Percentiles rank a stretch among this genome's conserved stretches.
phyloP scores from a whole-genome alignment of 2,888 invertebrate genomes.

The Hydrotaea diabolus region DNA sequence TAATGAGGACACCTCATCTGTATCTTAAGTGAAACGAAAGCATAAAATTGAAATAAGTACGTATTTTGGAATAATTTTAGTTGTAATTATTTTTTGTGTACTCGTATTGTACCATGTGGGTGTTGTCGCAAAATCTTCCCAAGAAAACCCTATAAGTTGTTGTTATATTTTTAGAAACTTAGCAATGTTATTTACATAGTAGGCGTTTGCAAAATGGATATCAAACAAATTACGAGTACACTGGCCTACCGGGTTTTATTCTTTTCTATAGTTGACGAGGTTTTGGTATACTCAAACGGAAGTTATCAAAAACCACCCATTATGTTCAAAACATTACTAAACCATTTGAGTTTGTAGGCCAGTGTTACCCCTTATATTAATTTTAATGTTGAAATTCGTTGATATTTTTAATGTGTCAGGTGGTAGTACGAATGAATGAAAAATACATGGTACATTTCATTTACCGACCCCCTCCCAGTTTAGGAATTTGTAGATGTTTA shows the following conservation, averaged over 20 bases:
- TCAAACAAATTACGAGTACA: slow-evolving; percentile 2
- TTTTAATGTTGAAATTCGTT: too few species aligned
- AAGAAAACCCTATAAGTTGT: neutral
- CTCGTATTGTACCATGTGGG: neutral
- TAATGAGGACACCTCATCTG: slow-evolving; percentile 76
- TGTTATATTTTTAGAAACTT: slow-evolving; percentile 42
- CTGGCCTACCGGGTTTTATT: too few species aligned
- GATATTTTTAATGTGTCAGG: too few species aligned
- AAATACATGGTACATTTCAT: too few species aligned
- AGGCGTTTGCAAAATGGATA: neutral
- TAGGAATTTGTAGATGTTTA: too few species aligned
- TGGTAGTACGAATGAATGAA: too few species aligned
- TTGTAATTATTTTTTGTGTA: slow-evolving; percentile 11
- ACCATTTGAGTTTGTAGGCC: too few species aligned
- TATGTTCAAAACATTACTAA: too few species aligned
- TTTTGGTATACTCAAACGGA: neutral
- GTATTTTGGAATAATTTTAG: slow-evolving; percentile 6
- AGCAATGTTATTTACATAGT: slow-evolving; percentile 37
- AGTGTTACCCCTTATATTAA: too few species aligned
- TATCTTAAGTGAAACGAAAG: slow-evolving; percentile 71
- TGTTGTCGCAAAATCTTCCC: neutral
- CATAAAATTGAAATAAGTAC: neutral
- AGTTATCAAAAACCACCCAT: too few species aligned
- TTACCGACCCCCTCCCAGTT: too few species aligned
- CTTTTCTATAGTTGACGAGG: too few species aligned